Base-by-base conservation (phyloP, 2,888 invertebrate species). In the Gryllus longicercus region DNA sequence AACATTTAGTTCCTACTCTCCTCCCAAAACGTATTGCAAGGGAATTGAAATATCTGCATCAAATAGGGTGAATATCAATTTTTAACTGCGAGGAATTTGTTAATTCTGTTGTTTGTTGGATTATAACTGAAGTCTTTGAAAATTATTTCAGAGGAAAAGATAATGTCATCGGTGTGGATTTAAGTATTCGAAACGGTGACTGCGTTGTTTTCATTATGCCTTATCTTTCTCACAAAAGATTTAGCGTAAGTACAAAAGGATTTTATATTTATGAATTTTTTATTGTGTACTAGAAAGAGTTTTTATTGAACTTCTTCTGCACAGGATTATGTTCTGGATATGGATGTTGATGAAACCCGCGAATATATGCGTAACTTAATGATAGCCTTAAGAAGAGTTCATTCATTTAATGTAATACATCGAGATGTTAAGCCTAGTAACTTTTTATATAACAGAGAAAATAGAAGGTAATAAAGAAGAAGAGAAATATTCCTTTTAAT, bases 391-490 rank as follows among this genome's bases (percentile, higher is more conserved):
- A 88, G 90, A 11, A 91, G 94, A 84, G 95, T 97, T 81, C 97
- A 97, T 87, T 91, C 92, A 76, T 94, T 94, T 86, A 92, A 93
- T 82, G 92, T 97, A 82, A 96, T 97, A 81, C 97, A 97, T 86
- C 89, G 97, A 80, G 97, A 97, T 85, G 92, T 97, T 75, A 97
- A 97, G 87, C 97, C 97, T 2, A 95, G 93, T 87, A 97, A 97
- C 88, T 97, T 97, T 87, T 89, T 97, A 14, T 96, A 95, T 85
- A 94, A 96, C 87, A 89, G 95, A 18, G 89, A 90, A 50, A 91
- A 90, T 81, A 89, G 89, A 83, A 90, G 90, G 92, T 92, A 85
- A 85, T 83, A 83, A 38, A 5, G 8, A 38, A 38, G 38, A 38
- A 38, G 38, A 38, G 38, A 38, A 38, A 38, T 38, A 38, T 38